These are phyloP conservation scores for Opisthograptis luteolata DNA, from an alignment of 2,888 invertebrate species.

Conservation along the genomic window DNA sequence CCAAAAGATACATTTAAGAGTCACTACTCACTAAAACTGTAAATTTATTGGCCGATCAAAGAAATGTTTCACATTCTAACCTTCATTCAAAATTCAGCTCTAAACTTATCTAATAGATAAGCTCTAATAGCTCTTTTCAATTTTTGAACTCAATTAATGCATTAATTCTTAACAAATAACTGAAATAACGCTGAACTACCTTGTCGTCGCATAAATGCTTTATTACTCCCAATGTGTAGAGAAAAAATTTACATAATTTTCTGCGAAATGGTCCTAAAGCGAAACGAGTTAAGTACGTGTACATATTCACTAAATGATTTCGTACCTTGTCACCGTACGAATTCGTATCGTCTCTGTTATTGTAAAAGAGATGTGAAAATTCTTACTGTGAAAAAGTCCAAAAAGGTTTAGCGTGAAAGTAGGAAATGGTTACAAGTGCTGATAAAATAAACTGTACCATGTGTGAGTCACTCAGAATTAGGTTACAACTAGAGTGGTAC, in stretches of 20 bases:
- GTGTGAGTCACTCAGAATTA: conserved; percentile 27
- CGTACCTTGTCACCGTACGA: too few relatives aligned
- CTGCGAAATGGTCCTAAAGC: too few relatives aligned
- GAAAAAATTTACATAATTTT: too few relatives aligned
- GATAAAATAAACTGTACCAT: conserved; percentile 24
- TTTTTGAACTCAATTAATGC: background rate
- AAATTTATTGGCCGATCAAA: conserved; percentile 39
- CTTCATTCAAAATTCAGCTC: conserved; percentile 1
- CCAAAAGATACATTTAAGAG: conserved; percentile 22
- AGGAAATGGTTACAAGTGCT: conserved; percentile 17
- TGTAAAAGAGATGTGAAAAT: background rate
- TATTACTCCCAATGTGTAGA: background rate
- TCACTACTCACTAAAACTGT: conserved; percentile 22
- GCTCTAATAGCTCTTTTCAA: background rate
- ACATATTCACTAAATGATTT: too few relatives aligned
- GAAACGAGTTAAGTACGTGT: too few relatives aligned
- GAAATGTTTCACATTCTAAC: conserved; percentile 20
- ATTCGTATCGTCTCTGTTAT: too few relatives aligned
- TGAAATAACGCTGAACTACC: background rate
- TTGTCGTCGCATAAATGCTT: background rate
- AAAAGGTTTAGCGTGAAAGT: background rate
- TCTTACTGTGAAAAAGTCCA: background rate
- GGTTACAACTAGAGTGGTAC: conserved; percentile 24
- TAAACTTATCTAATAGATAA: background rate
- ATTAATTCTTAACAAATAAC: background rate